A percentile compares a stretch with the other conserved stretches of the same genome.
These are phyloP conservation scores for Rhynchopsitta pachyrhyncha DNA, from an alignment of 2,113 vertebrate genomes.

Conservation along the genomic window DNA sequence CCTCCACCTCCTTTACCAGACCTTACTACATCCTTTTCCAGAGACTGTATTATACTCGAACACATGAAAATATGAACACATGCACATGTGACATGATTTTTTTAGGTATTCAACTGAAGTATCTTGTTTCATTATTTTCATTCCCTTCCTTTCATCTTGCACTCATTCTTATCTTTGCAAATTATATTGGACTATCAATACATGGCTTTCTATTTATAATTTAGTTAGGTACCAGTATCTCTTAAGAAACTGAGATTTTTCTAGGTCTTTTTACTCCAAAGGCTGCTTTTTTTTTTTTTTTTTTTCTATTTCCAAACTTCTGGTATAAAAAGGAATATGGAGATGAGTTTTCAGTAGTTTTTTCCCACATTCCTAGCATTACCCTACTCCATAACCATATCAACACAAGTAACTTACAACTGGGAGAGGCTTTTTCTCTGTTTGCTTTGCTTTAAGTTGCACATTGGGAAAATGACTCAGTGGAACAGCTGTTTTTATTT, in stretches of 20 bases:
- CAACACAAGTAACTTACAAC: background rate
- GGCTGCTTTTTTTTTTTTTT: background rate
- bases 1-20: background rate
- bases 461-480: slow-evolving; percentile 27
- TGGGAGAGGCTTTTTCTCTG: background rate
- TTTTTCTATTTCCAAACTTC: background rate
- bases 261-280: background rate
- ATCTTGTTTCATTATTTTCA: background rate
- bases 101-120: background rate
- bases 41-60: background rate
- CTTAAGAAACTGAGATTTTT: background rate
- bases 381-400: background rate
- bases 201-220: background rate
- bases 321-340: background rate
- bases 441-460: slow-evolving; percentile 4
- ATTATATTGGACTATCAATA: background rate
- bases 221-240: background rate
- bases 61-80: background rate
- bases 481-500: slow-evolving; percentile 34
- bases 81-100: background rate
- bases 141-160: background rate
- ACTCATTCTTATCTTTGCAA: background rate
- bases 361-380: background rate
- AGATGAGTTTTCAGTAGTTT: background rate
- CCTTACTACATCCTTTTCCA: background rate